Conservation (phyloP, 2,113 vertebrate genomes). For the Chloropsis cyanopogon region DNA sequence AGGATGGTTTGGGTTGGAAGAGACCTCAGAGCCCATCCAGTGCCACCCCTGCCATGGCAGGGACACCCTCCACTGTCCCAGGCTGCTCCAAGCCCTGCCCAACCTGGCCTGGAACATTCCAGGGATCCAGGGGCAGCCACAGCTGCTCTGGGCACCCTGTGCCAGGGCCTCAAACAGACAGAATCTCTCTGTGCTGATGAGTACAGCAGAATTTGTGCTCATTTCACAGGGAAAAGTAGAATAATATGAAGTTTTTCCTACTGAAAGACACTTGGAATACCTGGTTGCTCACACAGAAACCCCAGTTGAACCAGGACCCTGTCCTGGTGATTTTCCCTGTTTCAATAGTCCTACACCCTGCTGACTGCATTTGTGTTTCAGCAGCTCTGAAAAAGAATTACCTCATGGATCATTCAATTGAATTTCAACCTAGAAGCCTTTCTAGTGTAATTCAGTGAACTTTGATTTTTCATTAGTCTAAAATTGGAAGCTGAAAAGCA, state of each 20-base stretch:
- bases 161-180: background rate
- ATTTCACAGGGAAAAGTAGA: background rate
- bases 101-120: background rate
- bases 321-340: background rate
- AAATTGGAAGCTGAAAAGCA: background rate
- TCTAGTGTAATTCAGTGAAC: slow-evolving; percentile 19
- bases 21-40: background rate
- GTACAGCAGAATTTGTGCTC: background rate
- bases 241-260: background rate
- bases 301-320: background rate
- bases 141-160: background rate
- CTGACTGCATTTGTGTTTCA: background rate
- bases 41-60: background rate
- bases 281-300: background rate
- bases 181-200: background rate
- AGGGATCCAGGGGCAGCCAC: background rate
- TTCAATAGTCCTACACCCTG: background rate
- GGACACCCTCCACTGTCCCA: background rate
- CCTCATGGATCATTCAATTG: background rate
- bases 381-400: background rate
- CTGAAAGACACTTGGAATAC: background rate
- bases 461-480: slow-evolving; percentile 26
- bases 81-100: background rate
- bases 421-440: background rate
- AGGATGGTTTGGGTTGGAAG: background rate